phyloP scores from a whole-genome alignment of 2,888 invertebrate genomes.

The Hermaeophaga mercurialis region DNA sequence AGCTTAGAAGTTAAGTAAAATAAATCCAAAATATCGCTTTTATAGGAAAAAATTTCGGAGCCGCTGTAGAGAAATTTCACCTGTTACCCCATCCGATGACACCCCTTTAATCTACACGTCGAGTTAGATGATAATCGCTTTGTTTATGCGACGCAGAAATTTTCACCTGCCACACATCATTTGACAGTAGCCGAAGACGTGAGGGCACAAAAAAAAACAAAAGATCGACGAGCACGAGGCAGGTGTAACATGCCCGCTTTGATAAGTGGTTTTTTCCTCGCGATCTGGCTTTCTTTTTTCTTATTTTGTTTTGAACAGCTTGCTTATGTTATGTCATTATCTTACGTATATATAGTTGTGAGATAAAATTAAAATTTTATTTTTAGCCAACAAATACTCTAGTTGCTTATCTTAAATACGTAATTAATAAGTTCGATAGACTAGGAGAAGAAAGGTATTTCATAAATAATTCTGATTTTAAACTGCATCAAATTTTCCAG shows the following conservation, averaged over 20 bases:
- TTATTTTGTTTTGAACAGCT: too few species aligned
- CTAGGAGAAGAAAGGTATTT: too few species aligned
- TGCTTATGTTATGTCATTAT: too few species aligned
- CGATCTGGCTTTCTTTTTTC: neutral
- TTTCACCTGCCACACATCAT: conserved; percentile 41
- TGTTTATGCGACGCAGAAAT: conserved; percentile 26
- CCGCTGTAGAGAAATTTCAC: neutral
- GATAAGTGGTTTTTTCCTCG: neutral
- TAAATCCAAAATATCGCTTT: too few species aligned
- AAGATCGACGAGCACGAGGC: neutral
- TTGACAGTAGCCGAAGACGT: conserved; percentile 39
- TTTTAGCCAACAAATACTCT: too few species aligned
- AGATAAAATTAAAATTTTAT: too few species aligned
- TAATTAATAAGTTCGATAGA: too few species aligned
- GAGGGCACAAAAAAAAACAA: conserved; percentile 37
- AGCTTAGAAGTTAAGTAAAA: too few species aligned
- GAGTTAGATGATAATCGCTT: conserved; percentile 14
- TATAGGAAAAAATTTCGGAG: neutral
- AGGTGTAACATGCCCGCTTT: neutral
- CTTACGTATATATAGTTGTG: too few species aligned
- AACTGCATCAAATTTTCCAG: too few species aligned
- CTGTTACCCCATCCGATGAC: neutral
- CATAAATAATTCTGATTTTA: too few species aligned
- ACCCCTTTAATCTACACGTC: neutral
- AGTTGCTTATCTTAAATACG: too few species aligned